Evolutionary conservation across 2,797 vertebrate genomes (phyloP), one percentile per base, ranked within the genome.

Genomic region (Microhierax caerulescens): DNA sequence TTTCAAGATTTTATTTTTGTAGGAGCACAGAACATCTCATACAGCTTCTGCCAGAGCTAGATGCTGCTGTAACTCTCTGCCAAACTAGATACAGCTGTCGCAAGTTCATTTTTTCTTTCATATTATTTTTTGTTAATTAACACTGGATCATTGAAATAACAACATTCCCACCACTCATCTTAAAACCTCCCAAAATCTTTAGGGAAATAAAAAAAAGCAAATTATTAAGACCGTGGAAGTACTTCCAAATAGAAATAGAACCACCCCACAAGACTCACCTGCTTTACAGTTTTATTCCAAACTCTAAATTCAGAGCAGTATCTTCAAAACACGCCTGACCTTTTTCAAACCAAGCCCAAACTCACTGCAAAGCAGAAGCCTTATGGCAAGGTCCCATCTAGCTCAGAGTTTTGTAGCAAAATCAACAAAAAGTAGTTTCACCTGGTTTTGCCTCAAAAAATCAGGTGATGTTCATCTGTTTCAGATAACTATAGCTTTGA

Each of bases 351-450:
- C 2, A 16, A 79, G 2, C 24, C 28, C 1, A 7, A 39, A 25
- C 6, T 53, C 21, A 50, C 13, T 21, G 16, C 27, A 73, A 81
- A 10, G 0, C 45, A 28, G 3, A 61, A 56, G 11, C 3, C 57
- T 57, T 51, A 2, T 1, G 0, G 6, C 13, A 25, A 23, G 50
- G 1, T 0, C 15, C 11, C 1, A 2, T 7, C 10, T 5, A 39
- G 12, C 43, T 53, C 27, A 14, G 18, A 12, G 18, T 20, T 92
- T 82, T 63, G 27, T 7, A 82, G 11, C 5, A 21, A 59, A 34
- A 51, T 23, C 27, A 57, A 80, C 13, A n/a, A 21, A 43, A 74
- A 50, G 27, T 1, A 20, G 3, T 47, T 91, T 76, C 60, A 89
- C 36, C 64, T 57, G 84, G 6, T 3, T 59, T 63, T 85, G n/a